Evolutionary conservation across 2,888 invertebrate species (phyloP).

Genomic region (Acleris emargana): DNA sequence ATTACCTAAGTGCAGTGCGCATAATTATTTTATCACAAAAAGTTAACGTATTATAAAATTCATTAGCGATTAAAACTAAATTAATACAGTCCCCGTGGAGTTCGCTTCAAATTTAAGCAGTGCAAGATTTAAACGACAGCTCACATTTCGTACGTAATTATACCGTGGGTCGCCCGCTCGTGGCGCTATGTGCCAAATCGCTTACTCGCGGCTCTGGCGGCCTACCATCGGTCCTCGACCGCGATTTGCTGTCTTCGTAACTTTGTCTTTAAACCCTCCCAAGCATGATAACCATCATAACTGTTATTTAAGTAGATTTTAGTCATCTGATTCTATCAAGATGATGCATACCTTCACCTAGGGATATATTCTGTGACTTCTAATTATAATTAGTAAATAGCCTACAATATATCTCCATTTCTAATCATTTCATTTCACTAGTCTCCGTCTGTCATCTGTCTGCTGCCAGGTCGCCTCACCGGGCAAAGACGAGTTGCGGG

Average conservation of each 20-base stretch:
- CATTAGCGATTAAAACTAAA: constrained; percentile 66
- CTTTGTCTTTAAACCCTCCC: background rate
- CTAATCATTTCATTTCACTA: too few relatives aligned
- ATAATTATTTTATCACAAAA: constrained; percentile 33
- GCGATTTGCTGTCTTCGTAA: background rate
- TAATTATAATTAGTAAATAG: too few relatives aligned
- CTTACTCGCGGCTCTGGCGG: constrained; percentile 71
- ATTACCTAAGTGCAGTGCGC: constrained; percentile 20
- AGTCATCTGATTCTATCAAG: too few relatives aligned
- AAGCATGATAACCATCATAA: background rate
- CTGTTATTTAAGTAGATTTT: too few relatives aligned
- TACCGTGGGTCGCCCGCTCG: constrained; percentile 67
- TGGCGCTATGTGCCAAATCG: constrained; percentile 81
- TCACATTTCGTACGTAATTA: constrained; percentile 80
- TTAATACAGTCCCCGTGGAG: constrained; percentile 69
- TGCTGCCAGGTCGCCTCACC: background rate
- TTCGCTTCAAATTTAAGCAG: constrained; percentile 77
- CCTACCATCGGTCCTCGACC: constrained; percentile 55
- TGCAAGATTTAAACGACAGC: constrained; percentile 80
- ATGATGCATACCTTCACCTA: too few relatives aligned
- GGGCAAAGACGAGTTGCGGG: background rate
- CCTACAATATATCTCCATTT: too few relatives aligned
- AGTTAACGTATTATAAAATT: constrained; percentile 34
- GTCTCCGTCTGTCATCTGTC: too few relatives aligned
- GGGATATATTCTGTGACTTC: too few relatives aligned